phyloP scores from a whole-genome alignment of 2,113 vertebrate species.

The Gambusia holbrooki region DNA sequence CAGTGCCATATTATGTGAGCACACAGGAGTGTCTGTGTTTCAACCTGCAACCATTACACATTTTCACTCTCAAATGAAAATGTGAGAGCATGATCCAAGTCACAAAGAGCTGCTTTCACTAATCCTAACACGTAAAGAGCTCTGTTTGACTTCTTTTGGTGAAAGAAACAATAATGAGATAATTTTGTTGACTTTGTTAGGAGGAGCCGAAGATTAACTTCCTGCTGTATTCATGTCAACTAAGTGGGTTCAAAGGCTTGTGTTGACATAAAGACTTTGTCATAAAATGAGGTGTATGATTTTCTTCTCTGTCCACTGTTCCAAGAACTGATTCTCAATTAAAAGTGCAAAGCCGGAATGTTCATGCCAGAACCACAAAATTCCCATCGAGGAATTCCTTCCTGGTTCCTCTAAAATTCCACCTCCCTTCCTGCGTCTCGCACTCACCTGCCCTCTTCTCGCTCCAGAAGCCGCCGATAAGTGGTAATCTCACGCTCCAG shows the following conservation, averaged over 20 bases:
- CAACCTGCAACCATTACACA: constrained; percentile 19
- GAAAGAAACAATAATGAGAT: constrained; percentile 1
- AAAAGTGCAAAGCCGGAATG: background rate
- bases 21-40: background rate
- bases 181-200: background rate
- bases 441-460: constrained; percentile 91
- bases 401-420: constrained; percentile 9
- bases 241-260: background rate
- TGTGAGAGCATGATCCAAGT: constrained; percentile 11
- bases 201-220: background rate
- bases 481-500: constrained; percentile 94
- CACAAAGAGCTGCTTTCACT: background rate
- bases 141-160: background rate
- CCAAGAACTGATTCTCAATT: background rate
- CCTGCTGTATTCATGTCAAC: background rate
- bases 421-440: background rate
- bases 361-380: background rate
- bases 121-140: background rate
- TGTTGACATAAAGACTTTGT: background rate
- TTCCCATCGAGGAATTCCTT: background rate
- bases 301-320: background rate
- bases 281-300: background rate
- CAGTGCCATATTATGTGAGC: background rate
- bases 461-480: constrained; percentile 90
- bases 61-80: background rate